These are phyloP conservation scores for Myxocyprinus asiaticus DNA, from an alignment of 2,113 vertebrate genomes.

Conservation along the genomic window DNA sequence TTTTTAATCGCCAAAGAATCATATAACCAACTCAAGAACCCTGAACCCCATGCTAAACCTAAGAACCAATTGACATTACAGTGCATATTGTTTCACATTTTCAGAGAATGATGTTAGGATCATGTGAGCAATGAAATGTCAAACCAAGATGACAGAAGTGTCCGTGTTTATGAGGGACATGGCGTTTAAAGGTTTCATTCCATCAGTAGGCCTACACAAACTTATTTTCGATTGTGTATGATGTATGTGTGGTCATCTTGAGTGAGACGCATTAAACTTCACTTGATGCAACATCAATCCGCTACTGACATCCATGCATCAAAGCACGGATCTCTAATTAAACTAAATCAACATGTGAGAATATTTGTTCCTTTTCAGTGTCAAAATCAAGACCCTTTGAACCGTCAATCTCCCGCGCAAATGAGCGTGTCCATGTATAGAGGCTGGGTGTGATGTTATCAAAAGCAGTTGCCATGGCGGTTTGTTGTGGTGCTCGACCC, in stretches of 20 bases:
- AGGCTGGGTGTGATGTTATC: conserved; percentile 66
- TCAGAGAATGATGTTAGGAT: background rate
- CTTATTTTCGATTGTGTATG: conserved; percentile 6
- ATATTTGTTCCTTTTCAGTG: conserved; percentile 58
- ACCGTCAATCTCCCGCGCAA: conserved; percentile 65
- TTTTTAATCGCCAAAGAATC: no score
- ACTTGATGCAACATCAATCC: conserved; percentile 59
- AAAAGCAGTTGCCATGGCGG: conserved; percentile 53
- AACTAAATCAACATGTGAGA: conserved; percentile 60
- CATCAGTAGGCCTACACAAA: background rate
- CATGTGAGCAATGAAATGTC: no score
- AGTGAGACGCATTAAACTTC: conserved; percentile 68
- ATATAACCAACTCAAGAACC: no score
- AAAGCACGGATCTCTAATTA: conserved; percentile 66
- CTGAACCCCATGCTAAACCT: no score
- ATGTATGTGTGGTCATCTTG: conserved; percentile 32
- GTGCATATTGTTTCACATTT: background rate
- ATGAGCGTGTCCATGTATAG: conserved; percentile 68
- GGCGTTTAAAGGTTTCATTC: background rate
- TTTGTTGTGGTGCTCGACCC: conserved; percentile 40
- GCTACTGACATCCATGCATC: conserved; percentile 55
- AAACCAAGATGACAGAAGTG: no score
- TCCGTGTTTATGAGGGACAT: no score
- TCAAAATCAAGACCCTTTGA: conserved; percentile 73
- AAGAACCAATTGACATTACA: no score